Percentiles rank a stretch among this genome's conserved stretches.
phyloP scores from a whole-genome alignment of 2,113 vertebrate genomes.

The Rhea americana region DNA sequence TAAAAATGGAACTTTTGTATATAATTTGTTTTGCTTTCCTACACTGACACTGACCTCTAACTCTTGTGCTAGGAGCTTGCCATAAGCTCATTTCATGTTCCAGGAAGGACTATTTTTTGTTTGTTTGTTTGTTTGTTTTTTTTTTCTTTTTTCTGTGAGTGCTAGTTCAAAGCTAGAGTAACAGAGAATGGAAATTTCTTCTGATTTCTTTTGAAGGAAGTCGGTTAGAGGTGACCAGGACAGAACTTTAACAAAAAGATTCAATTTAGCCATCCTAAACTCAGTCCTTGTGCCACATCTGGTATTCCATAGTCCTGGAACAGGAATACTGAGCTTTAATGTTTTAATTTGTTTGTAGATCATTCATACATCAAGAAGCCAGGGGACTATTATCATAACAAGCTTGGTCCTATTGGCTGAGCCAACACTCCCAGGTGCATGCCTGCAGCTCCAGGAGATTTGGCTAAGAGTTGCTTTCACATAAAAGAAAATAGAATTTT shows the following conservation, averaged over 20 bases:
- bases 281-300: neutral
- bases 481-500: neutral
- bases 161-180: neutral
- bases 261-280: neutral
- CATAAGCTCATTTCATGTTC: neutral
- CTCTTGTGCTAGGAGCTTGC: neutral
- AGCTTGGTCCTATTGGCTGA: neutral
- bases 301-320: neutral
- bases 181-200: neutral
- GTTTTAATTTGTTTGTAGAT: neutral
- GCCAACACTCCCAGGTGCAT: conserved; percentile 13
- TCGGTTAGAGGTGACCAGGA: neutral
- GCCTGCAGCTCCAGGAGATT: neutral
- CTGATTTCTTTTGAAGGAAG: neutral
- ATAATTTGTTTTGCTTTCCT: neutral
- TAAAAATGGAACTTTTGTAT: neutral
- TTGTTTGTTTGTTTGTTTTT: neutral
- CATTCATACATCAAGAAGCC: neutral
- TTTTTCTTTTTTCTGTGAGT: neutral
- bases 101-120: neutral
- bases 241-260: neutral
- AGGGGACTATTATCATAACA: neutral
- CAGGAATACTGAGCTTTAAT: neutral
- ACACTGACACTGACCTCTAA: neutral
- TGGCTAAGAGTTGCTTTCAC: neutral